phyloP scores from a whole-genome alignment of 2,797 vertebrate genomes.

The Fundulus diaphanus region DNA sequence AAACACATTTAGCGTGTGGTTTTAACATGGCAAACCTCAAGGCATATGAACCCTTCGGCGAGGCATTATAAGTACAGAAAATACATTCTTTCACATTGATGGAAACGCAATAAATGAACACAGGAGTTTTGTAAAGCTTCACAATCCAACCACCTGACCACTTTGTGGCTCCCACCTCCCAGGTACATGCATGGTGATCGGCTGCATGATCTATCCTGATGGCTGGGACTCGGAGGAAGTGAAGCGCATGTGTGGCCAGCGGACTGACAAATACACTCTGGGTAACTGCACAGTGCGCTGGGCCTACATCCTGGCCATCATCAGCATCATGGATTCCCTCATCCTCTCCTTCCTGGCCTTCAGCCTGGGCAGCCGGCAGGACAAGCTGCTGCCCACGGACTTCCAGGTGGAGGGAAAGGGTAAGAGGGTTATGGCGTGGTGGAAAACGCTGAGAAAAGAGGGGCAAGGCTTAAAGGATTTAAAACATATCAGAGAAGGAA shows the following conservation, averaged over 20 bases:
- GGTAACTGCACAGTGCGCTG: conserved; percentile 97
- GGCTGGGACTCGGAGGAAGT: conserved; percentile 97
- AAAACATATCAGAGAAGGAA: background rate
- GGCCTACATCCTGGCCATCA: conserved; percentile 98
- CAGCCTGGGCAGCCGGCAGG: conserved; percentile 92
- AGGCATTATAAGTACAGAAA: background rate
- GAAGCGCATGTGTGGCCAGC: conserved; percentile 93
- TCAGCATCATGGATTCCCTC: conserved; percentile 95
- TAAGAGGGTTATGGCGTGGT: conserved; percentile 49
- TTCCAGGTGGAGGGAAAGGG: conserved; percentile 92
- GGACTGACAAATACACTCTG: conserved; percentile 94
- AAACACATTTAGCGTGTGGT: background rate
- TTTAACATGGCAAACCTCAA: background rate
- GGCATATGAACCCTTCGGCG: background rate
- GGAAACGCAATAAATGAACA: background rate
- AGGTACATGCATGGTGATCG: conserved; percentile 94
- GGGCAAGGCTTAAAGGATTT: background rate
- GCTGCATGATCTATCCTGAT: conserved; percentile 97
- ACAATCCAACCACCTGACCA: background rate
- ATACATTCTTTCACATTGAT: background rate
- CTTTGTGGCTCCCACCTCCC: background rate
- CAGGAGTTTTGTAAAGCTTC: background rate
- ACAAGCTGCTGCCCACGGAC: conserved; percentile 93
- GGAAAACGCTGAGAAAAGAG: background rate
- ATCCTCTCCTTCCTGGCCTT: conserved; percentile 94